Evolutionary conservation across 2,888 invertebrate species (phyloP).

Genomic region (Epicampocera succincta): DNA sequence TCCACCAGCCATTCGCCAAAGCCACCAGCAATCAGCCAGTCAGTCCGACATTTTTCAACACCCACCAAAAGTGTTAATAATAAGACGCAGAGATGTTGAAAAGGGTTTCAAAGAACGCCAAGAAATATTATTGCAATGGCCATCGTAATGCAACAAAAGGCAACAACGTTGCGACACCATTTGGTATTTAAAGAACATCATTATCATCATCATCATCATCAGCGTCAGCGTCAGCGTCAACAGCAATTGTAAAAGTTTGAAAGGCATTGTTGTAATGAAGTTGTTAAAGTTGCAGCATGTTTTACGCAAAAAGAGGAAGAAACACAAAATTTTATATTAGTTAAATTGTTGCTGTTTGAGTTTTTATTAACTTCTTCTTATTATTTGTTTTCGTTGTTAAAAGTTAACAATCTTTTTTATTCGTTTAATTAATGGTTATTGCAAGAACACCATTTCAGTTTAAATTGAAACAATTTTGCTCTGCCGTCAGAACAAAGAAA

Average conservation of each 20-base stretch:
- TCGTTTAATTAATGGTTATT: slow-evolving; percentile 46
- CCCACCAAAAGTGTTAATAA: slow-evolving; percentile 29
- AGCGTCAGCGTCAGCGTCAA: neutral
- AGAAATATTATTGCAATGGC: slow-evolving; percentile 8
- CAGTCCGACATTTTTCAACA: slow-evolving; percentile 18
- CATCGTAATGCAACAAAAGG: slow-evolving; percentile 18
- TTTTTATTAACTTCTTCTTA: slow-evolving; percentile 1
- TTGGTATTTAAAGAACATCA: slow-evolving; percentile 63
- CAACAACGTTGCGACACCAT: slow-evolving; percentile 53
- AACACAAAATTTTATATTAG: slow-evolving; percentile 31
- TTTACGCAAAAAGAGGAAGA: neutral
- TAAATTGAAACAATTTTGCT: slow-evolving; percentile 15
- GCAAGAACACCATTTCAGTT: slow-evolving; percentile 5
- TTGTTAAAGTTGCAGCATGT: slow-evolving; percentile 33
- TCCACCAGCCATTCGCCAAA: slow-evolving; percentile 7
- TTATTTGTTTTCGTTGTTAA: slow-evolving; percentile 1
- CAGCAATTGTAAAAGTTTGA: slow-evolving; percentile 27
- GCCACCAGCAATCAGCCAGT: slow-evolving; percentile 11
- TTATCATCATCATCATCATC: slow-evolving; percentile 15
- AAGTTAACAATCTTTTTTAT: slow-evolving; percentile 43
- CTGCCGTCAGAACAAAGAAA: no score
- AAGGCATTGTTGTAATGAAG: slow-evolving; percentile 49
- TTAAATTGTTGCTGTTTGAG: slow-evolving; percentile 37
- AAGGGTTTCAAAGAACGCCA: slow-evolving; percentile 11
- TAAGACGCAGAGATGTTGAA: neutral